Evolutionary conservation across 2,888 invertebrate genomes (phyloP), one percentile per base, ranked within the genome.

Genomic region (Cephonodes hylas): DNA sequence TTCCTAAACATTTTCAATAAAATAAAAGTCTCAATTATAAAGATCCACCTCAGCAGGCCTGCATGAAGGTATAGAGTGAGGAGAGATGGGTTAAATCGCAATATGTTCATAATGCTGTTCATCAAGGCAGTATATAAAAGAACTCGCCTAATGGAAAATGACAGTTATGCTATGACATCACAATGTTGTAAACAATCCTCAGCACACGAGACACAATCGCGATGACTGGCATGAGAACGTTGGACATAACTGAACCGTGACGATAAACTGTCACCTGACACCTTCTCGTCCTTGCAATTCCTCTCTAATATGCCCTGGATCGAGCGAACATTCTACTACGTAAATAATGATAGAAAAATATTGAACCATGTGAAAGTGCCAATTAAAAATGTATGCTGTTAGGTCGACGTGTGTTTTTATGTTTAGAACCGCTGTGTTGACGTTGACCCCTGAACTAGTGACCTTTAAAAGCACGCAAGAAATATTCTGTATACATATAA

Each of bases 261-360:
- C 84, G 76, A 63, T 69, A 60, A 63, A 61, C 67, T 74, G 84
- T 76, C 79, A 86, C 71, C 70, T 72, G 81, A 86, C 71, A 75
- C 66, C 63, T 69, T 67, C 73, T 74, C 66, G 84, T 79, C 84
- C 84, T 86, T 85, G 84, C 64, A 66, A 71, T 73, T 77, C 82
- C 83, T 81, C 81, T 84, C 83, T 77, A 81, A 73, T 64, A 62
- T 64, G 38, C 34, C 42, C 57, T 42, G 57, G 23, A 58, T 58
- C 22, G 23, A 22, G 57, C 38, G 23, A 34, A 58, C 53, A 53
- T 53, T 31, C 53, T 53, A 53, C 27, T 8, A 38, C n/a, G 13
- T 38, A n/a, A 8, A 3, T 38, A n/a, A 38, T 38, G n/a, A 10
- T 18, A 31, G 4, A 27, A 27, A 27, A 27, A 6, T 48, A 44